Evolutionary conservation across 2,888 invertebrate genomes (phyloP).

Genomic region (Leucophenga montana): DNA sequence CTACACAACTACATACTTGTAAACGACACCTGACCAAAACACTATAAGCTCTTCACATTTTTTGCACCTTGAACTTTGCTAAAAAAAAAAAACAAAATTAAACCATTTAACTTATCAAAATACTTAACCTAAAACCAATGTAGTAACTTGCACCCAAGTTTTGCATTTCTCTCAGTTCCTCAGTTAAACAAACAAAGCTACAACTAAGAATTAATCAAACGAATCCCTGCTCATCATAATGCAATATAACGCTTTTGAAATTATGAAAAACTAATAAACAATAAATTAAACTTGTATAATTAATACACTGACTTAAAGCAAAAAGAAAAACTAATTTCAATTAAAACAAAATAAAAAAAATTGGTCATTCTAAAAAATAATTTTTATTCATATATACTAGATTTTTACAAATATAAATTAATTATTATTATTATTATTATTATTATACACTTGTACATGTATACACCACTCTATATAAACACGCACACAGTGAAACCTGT

Average conservation of each 20-base stretch:
- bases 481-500: conserved; percentile 1
- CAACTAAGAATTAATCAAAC: too few relatives aligned
- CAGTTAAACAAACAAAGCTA: too few relatives aligned
- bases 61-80: conserved; percentile 50
- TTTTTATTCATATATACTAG: too few relatives aligned
- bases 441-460: conserved; percentile 24
- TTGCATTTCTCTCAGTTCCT: too few relatives aligned
- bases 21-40: conserved; percentile 40
- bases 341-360: background rate
- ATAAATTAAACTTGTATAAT: too few relatives aligned
- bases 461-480: conserved; percentile 19
- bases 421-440: conserved; percentile 38
- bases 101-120: too few relatives aligned
- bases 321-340: too few relatives aligned
- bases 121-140: too few relatives aligned
- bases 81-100: conserved; percentile 22
- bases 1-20: conserved; percentile 27
- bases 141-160: too few relatives aligned
- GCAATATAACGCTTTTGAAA: too few relatives aligned
- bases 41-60: conserved; percentile 44
- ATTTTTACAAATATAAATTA: conserved; percentile 37
- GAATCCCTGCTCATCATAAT: too few relatives aligned
- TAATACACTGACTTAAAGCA: background rate
- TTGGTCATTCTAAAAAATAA: background rate
- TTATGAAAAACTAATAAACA: too few relatives aligned